These are phyloP conservation scores for Orientallactaga bullata DNA, from an alignment of 2,113 vertebrate genomes.

Conservation along the genomic window DNA sequence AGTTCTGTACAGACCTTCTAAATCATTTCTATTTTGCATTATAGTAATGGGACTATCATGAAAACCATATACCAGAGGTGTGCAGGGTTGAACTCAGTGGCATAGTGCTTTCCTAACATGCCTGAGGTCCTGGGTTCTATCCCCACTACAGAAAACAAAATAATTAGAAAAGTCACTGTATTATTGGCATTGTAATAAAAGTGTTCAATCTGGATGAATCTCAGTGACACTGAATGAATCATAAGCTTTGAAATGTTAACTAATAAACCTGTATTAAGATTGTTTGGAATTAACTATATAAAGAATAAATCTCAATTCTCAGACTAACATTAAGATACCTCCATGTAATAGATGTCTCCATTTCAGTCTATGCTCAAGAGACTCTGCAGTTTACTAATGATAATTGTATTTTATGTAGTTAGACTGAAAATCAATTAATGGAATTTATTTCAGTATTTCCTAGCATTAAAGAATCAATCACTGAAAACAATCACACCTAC, in stretches of 20 bases:
- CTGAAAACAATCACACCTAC: neutral
- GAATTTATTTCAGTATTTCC: neutral
- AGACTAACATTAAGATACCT: neutral
- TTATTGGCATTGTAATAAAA: neutral
- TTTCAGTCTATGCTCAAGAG: neutral
- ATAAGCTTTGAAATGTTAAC: neutral
- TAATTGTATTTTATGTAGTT: conserved; percentile 7
- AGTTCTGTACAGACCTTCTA: neutral
- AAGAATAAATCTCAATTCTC: conserved; percentile 21
- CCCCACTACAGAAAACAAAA: neutral
- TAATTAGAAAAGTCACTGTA: neutral
- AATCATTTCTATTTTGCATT: neutral
- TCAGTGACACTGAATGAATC: neutral
- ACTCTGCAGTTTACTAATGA: neutral
- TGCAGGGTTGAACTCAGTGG: neutral
- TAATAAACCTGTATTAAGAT: neutral
- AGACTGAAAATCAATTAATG: neutral
- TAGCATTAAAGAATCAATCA: neutral
- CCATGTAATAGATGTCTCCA: neutral
- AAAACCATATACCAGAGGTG: neutral
- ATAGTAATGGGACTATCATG: neutral
- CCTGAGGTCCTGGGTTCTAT: neutral
- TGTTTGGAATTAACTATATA: neutral
- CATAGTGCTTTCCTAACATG: neutral
- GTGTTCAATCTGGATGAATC: neutral